phyloP scores from a whole-genome alignment of 2,113 vertebrate species.

The Castor canadensis region DNA sequence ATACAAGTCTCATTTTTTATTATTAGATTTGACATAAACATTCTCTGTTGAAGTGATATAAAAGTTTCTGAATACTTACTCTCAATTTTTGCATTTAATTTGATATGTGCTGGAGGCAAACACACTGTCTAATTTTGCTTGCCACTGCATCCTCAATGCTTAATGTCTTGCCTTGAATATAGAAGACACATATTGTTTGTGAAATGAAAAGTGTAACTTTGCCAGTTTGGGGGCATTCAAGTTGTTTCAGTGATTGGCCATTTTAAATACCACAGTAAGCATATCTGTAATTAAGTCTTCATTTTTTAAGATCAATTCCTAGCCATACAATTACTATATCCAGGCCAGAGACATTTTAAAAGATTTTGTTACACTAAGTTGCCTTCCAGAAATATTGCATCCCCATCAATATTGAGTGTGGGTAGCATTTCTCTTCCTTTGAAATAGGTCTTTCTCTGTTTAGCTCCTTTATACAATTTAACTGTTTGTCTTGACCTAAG shows the following conservation, averaged over 20 bases:
- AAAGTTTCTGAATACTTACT: neutral
- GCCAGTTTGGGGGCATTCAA: neutral
- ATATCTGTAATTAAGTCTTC: slow-evolving; percentile 2
- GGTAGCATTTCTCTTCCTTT: neutral
- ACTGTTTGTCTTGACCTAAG: neutral
- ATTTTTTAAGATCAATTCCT: slow-evolving; percentile 2
- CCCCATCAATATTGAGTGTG: neutral
- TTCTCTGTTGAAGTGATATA: neutral
- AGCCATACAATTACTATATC: neutral
- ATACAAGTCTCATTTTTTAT: neutral
- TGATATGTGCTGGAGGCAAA: neutral
- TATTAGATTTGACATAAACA: neutral
- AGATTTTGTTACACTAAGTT: neutral
- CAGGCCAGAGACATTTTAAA: neutral
- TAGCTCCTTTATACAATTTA: neutral
- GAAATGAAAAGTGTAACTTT: neutral
- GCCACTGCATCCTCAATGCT: neutral
- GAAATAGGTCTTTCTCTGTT: neutral
- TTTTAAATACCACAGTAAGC: neutral
- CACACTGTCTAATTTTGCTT: neutral
- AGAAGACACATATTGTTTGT: neutral
- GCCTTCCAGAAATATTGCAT: neutral
- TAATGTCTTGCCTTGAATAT: neutral
- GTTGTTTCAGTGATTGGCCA: neutral
- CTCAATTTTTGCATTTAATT: neutral